A percentile compares a stretch with the other conserved stretches of the same genome.
Conservation (phyloP, 2,797 vertebrate species). For the Rhodeus uyekii region DNA sequence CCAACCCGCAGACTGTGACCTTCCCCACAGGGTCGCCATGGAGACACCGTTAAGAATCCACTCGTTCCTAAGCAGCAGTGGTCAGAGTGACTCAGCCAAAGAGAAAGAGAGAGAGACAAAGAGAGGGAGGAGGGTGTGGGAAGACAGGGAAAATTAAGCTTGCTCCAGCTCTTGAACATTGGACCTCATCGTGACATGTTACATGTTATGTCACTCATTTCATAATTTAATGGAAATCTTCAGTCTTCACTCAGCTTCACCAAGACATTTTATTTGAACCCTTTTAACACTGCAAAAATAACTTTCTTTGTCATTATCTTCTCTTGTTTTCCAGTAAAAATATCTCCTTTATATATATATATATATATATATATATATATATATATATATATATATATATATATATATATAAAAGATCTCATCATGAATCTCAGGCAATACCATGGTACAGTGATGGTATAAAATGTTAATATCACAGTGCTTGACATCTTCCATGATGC, state of each 20-base stretch:
- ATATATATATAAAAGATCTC: too few relatives aligned
- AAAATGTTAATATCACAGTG: neutral
- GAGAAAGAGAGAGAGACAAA: conserved; percentile 52
- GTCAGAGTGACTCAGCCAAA: conserved; percentile 69
- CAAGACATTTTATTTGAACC: neutral
- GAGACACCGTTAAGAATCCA: conserved; percentile 68
- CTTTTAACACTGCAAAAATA: neutral
- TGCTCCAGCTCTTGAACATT: conserved; percentile 29
- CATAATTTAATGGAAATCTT: conserved; percentile 10
- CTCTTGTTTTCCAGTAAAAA: neutral
- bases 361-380: too few relatives aligned
- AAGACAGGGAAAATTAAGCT: conserved; percentile 11
- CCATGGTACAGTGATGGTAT: neutral
- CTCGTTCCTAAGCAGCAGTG: conserved; percentile 61
- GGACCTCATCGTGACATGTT: conserved; percentile 55
- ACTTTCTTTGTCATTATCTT: neutral
- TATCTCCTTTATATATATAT: too few relatives aligned
- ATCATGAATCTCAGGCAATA: neutral
- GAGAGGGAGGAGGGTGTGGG: neutral
- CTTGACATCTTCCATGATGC: neutral
- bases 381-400: too few relatives aligned
- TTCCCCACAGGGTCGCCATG: conserved; percentile 72
- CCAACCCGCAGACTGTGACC: conserved; percentile 67
- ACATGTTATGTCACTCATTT: neutral
- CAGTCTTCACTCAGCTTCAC: neutral